Conservation (phyloP, 2,797 vertebrate species). For the Sebastes minor region DNA sequence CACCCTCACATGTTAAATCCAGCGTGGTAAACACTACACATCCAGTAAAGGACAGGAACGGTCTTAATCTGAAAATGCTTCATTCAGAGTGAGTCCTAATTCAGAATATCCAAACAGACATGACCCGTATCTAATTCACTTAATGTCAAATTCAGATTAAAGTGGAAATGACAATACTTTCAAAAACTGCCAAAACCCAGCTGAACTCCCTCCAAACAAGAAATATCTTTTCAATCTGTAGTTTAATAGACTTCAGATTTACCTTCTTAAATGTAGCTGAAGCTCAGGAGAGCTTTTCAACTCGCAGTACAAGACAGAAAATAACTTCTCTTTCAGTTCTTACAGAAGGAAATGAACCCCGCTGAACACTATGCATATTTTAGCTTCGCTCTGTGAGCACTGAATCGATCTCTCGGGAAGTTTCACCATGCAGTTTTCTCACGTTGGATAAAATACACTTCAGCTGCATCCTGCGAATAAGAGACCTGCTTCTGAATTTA, state of each 20-base stretch:
- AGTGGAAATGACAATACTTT: too few relatives aligned
- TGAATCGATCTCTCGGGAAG: slow-evolving; percentile 15
- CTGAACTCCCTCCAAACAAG: neutral
- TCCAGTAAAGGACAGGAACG: too few relatives aligned
- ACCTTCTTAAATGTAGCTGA: neutral
- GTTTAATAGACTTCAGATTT: neutral
- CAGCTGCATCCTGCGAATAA: slow-evolving; percentile 2
- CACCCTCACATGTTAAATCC: too few relatives aligned
- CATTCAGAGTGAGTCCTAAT: neutral
- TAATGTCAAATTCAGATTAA: too few relatives aligned
- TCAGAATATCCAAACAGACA: too few relatives aligned
- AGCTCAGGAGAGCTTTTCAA: neutral
- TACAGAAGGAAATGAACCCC: neutral
- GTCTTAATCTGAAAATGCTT: neutral
- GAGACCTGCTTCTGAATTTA: neutral
- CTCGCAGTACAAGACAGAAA: neutral
- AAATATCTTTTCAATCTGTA: neutral
- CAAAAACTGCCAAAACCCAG: too few relatives aligned
- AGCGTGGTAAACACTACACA: too few relatives aligned
- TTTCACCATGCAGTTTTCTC: neutral
- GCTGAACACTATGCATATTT: slow-evolving; percentile 41
- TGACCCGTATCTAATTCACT: too few relatives aligned
- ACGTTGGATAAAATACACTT: neutral
- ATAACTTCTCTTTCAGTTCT: neutral
- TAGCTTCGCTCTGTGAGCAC: slow-evolving; percentile 9